A percentile compares a stretch with the other conserved stretches of the same genome.
These are phyloP conservation scores for Acinonyx jubatus DNA, from an alignment of 2,113 vertebrate genomes.

Conservation along the genomic window DNA sequence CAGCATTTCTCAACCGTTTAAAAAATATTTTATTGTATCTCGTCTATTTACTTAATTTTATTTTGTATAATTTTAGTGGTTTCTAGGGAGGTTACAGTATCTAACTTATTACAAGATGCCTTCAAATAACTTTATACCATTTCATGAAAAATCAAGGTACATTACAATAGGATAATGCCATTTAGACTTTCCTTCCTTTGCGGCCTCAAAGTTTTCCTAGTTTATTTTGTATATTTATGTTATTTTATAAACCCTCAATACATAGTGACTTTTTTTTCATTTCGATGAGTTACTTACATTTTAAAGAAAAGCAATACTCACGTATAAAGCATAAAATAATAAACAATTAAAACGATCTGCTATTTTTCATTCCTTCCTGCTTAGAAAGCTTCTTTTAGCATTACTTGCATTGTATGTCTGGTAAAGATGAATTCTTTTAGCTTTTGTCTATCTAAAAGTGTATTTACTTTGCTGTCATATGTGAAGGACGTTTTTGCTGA, in stretches of 20 bases:
- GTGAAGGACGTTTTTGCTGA: constrained; percentile 25
- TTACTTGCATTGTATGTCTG: neutral
- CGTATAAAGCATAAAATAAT: neutral
- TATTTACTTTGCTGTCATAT: neutral
- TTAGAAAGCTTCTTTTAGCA: neutral
- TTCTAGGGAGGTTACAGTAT: neutral
- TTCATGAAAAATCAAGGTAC: neutral
- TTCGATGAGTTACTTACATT: neutral
- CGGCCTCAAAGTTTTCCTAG: neutral
- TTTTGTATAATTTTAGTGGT: neutral
- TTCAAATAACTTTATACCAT: neutral
- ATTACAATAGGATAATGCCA: neutral
- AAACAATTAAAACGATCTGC: neutral
- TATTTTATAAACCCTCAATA: neutral
- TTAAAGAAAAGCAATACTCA: neutral
- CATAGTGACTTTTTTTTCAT: neutral
- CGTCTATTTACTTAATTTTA: neutral
- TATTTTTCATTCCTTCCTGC: neutral
- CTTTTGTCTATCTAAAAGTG: neutral
- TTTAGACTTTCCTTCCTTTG: neutral
- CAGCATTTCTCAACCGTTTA: neutral
- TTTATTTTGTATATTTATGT: neutral
- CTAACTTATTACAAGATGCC: neutral
- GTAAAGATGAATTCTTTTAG: neutral
- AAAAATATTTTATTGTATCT: neutral